Conservation (phyloP, 2,797 vertebrate genomes). For the Pipistrellus pipistrellus region DNA sequence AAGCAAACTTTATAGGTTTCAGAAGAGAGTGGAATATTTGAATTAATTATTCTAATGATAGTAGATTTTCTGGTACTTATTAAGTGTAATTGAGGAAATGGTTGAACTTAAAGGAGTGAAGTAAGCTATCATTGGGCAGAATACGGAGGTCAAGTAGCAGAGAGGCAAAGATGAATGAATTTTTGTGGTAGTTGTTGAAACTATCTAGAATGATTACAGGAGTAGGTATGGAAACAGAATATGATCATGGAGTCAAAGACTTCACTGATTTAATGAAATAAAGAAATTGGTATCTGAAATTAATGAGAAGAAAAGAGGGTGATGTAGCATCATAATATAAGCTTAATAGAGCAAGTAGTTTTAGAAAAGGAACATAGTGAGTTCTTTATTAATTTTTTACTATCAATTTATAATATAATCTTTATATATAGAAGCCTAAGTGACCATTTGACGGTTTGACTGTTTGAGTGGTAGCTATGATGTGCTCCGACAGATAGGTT, state of each 20-base stretch:
- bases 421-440: too few species aligned
- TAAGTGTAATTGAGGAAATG: neutral
- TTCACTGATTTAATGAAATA: neutral
- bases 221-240: neutral
- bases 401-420: neutral
- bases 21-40: neutral
- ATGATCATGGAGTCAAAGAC: neutral
- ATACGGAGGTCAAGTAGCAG: neutral
- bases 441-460: too few species aligned
- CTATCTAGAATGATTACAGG: neutral
- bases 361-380: neutral
- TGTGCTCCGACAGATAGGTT: fast-evolving
- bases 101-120: neutral
- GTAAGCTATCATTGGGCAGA: neutral
- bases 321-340: neutral
- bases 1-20: neutral
- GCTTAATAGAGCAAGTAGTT: neutral
- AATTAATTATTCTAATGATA: slow-evolving; percentile 3
- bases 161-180: neutral
- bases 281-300: neutral
- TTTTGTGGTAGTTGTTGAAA: slow-evolving; percentile 12
- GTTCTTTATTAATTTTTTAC: neutral
- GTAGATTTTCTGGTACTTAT: neutral
- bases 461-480: too few species aligned
- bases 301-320: neutral